phyloP scores from a whole-genome alignment of 2,113 vertebrate genomes.

The Actenoides hombroni region DNA sequence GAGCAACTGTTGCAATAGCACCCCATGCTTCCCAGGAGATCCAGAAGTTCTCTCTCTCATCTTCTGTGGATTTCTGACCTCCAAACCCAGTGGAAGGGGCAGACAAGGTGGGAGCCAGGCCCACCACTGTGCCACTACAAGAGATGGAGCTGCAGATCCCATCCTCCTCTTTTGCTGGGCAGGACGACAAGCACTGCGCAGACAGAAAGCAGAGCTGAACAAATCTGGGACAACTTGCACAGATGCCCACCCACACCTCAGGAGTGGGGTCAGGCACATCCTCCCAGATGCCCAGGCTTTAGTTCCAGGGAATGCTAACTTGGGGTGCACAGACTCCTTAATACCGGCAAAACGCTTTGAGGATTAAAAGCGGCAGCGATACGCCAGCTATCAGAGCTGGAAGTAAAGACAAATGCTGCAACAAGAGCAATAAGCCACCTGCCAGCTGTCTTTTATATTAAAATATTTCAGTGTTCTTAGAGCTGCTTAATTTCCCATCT shows the following conservation, averaged over 20 bases:
- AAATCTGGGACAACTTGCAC: neutral
- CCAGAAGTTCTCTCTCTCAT: neutral
- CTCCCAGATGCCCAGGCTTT: neutral
- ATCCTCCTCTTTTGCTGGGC: neutral
- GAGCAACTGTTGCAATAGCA: neutral
- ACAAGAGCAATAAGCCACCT: slow-evolving; percentile 46
- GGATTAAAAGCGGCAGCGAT: neutral
- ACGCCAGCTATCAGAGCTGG: slow-evolving; percentile 7
- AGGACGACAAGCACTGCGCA: neutral
- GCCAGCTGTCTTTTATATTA: slow-evolving; percentile 50
- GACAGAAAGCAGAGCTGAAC: neutral
- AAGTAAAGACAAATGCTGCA: slow-evolving; percentile 40
- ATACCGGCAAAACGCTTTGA: neutral
- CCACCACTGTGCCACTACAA: neutral
- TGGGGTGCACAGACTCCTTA: neutral
- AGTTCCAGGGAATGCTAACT: neutral
- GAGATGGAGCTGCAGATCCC: neutral
- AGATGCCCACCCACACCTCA: neutral
- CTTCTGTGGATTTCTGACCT: neutral
- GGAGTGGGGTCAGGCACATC: neutral
- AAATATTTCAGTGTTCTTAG: slow-evolving; percentile 51
- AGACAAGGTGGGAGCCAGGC: neutral
- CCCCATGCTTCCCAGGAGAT: neutral
- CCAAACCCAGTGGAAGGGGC: neutral
- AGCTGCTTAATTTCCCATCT: slow-evolving; percentile 18